Evolutionary conservation across 2,113 vertebrate species (phyloP).

Genomic region (Platichthys flesus): DNA sequence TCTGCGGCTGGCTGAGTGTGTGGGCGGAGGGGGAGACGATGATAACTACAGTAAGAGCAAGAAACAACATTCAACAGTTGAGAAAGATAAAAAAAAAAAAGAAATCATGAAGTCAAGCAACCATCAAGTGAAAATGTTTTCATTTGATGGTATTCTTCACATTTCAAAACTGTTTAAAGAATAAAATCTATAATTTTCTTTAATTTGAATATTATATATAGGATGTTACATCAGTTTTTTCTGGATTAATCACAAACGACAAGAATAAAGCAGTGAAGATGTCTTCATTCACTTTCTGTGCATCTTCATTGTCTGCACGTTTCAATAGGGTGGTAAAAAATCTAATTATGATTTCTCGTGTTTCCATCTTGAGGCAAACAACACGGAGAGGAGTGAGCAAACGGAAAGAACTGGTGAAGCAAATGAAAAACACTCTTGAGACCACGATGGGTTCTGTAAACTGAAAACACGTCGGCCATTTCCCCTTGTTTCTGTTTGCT

Average conservation of each 20-base stretch:
- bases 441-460: background rate
- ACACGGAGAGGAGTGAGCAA: too few relatives aligned
- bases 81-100: background rate
- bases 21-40: slow-evolving; percentile 2
- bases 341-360: background rate
- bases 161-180: background rate
- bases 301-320: too few relatives aligned
- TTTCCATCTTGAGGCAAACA: too few relatives aligned
- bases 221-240: background rate
- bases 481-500: slow-evolving; percentile 31
- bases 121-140: background rate
- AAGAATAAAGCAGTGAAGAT: background rate
- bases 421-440: too few relatives aligned
- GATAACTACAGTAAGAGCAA: slow-evolving; percentile 23
- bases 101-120: background rate
- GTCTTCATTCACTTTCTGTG: background rate
- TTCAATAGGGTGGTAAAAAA: background rate
- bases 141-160: too few relatives aligned
- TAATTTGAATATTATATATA: too few relatives aligned
- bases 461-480: background rate
- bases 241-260: background rate
- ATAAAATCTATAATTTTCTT: background rate
- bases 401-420: too few relatives aligned
- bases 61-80: slow-evolving; percentile 8
- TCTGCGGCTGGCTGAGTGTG: slow-evolving; percentile 12